Conservation (phyloP, 2,888 invertebrate species). For the Gortyna flavago region DNA sequence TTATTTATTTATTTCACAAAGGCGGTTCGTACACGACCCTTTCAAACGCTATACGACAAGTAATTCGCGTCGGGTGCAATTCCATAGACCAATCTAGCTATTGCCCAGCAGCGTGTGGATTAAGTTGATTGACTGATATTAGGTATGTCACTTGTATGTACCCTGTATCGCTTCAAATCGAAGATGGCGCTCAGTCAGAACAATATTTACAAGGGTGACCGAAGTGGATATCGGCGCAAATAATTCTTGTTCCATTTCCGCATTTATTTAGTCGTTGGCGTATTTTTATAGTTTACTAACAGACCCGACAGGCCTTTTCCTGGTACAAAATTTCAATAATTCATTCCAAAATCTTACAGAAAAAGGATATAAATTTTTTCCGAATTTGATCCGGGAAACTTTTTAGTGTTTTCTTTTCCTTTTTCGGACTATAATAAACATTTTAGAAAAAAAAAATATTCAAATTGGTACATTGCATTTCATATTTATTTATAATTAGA, state of each 20-base stretch:
- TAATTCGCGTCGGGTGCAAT: neutral
- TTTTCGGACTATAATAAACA: neutral
- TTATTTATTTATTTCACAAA: no score
- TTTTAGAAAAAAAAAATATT: neutral
- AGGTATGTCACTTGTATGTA: neutral
- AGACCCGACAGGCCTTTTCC: neutral
- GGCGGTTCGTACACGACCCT: neutral
- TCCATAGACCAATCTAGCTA: neutral
- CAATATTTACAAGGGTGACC: neutral
- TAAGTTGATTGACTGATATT: neutral
- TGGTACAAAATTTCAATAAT: neutral
- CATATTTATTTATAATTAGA: neutral
- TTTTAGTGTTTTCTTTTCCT: neutral
- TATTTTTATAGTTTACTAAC: neutral
- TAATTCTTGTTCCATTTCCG: neutral
- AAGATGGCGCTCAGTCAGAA: conserved; percentile 13
- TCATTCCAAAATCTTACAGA: neutral
- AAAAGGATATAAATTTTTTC: neutral
- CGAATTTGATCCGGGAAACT: neutral
- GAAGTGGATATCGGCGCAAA: neutral
- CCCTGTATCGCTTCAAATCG: neutral
- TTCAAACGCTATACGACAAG: neutral
- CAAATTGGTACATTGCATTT: neutral
- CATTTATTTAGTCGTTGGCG: neutral
- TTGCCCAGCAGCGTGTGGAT: neutral